phyloP scores from a whole-genome alignment of 1,140 invertebrate species.

The Saxidomus purpurata region DNA sequence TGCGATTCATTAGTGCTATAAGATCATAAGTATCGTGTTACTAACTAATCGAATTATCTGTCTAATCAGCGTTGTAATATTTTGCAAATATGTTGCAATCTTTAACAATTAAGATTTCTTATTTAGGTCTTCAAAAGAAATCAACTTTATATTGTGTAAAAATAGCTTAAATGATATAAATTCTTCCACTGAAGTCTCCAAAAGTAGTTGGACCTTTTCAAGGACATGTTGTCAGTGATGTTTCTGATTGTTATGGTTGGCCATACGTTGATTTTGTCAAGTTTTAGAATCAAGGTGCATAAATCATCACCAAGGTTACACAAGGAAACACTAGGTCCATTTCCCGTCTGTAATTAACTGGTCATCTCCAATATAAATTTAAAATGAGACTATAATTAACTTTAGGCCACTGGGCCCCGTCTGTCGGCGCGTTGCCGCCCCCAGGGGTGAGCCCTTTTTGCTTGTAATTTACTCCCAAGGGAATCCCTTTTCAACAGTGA shows the following conservation, averaged over 20 bases:
- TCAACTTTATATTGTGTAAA: too few species aligned
- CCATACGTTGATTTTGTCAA: conserved; percentile 11
- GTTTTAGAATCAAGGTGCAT: conserved; percentile 20
- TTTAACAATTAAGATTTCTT: too few species aligned
- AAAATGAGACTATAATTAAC: conserved; percentile 50
- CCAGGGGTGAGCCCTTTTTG: conserved; percentile 52
- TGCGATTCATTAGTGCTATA: too few species aligned
- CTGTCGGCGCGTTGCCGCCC: conserved; percentile 60
- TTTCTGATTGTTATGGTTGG: neutral
- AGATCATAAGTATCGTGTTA: too few species aligned
- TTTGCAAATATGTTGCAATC: too few species aligned
- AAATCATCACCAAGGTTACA: conserved; percentile 58
- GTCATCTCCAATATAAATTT: conserved; percentile 55
- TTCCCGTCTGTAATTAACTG: conserved; percentile 60
- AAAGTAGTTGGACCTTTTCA: too few species aligned
- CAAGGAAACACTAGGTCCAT: conserved; percentile 8
- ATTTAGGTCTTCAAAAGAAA: too few species aligned
- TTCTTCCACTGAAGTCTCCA: too few species aligned
- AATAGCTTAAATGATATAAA: too few species aligned
- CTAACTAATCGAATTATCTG: too few species aligned
- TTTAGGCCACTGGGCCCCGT: conserved; percentile 15
- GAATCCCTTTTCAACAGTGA: conserved; percentile 54
- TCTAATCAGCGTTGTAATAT: too few species aligned
- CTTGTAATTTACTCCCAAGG: conserved; percentile 59
- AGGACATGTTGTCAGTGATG: neutral